phyloP scores from a whole-genome alignment of 2,113 vertebrate genomes.

The Tragelaphus scriptus region DNA sequence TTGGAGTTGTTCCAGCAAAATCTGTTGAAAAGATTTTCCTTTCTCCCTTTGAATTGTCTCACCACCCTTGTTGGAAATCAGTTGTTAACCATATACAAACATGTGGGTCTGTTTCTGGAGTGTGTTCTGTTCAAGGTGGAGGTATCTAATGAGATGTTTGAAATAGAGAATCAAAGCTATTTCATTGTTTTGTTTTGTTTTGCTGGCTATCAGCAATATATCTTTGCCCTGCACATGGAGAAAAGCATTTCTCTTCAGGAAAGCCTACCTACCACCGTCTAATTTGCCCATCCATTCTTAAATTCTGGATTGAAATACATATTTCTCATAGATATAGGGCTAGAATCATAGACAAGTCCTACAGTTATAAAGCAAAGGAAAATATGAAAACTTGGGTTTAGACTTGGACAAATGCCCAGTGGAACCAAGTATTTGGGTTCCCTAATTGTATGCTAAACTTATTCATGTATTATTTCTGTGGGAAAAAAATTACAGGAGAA shows the following conservation, averaged over 20 bases:
- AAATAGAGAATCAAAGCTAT: background rate
- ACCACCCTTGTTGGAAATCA: background rate
- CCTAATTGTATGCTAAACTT: background rate
- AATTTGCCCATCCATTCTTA: background rate
- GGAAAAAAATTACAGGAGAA: background rate
- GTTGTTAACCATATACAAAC: background rate
- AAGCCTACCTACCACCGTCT: background rate
- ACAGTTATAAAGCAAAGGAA: background rate
- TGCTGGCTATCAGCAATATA: background rate
- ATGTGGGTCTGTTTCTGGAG: background rate
- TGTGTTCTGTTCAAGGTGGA: background rate
- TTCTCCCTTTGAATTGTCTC: background rate
- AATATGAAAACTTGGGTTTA: background rate
- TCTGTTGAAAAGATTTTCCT: conserved; percentile 27
- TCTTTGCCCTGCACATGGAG: background rate
- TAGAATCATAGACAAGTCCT: background rate
- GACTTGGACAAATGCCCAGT: background rate
- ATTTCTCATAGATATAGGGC: background rate
- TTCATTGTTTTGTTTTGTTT: background rate
- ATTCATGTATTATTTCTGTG: background rate
- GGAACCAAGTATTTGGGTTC: background rate
- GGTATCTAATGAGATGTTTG: background rate
- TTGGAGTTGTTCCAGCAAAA: background rate
- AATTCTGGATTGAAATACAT: background rate
- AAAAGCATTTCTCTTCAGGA: background rate